Evolutionary conservation across 2,888 invertebrate genomes (phyloP).

Genomic region (Cataglyphis albicans): DNA sequence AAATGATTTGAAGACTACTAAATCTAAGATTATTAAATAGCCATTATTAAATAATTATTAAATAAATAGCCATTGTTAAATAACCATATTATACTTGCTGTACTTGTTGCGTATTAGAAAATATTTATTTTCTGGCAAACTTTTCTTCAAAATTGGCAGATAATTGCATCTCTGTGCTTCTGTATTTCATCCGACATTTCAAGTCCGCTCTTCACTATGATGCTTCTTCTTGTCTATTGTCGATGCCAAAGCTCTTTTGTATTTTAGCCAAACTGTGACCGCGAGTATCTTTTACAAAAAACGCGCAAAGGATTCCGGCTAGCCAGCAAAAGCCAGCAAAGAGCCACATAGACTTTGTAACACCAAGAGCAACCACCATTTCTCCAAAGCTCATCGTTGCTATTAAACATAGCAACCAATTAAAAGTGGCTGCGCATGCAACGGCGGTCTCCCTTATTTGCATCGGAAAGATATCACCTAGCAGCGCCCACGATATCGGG

Average conservation of each 20-base stretch:
- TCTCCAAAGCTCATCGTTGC: constrained; percentile 74
- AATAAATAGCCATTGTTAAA: not conserved
- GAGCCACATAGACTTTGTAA: constrained; percentile 75
- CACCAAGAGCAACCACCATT: constrained; percentile 72
- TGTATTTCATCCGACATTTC: constrained; percentile 30
- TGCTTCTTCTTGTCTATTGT: constrained; percentile 8
- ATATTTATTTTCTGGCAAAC: not conserved
- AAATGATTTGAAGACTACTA: not conserved
- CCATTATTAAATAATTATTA: not conserved
- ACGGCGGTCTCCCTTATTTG: constrained; percentile 75
- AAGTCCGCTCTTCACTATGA: constrained; percentile 7
- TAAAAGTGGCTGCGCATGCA: constrained; percentile 68
- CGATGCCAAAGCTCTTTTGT: constrained; percentile 73
- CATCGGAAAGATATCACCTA: constrained; percentile 80
- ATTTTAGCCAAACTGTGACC: constrained; percentile 78
- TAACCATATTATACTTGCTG: not conserved
- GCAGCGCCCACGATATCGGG: constrained; percentile 81
- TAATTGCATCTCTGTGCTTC: not conserved
- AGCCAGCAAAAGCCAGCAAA: constrained; percentile 77
- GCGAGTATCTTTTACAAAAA: constrained; percentile 74
- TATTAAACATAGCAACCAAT: constrained; percentile 78
- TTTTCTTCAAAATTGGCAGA: not conserved
- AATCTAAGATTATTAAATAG: constrained; percentile 2
- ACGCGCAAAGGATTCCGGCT: constrained; percentile 70
- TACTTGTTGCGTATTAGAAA: not conserved